A percentile compares a stretch with the other conserved stretches of the same genome.
Conservation (phyloP, 1,140 invertebrate genomes). For the Agrypnia vestita region DNA sequence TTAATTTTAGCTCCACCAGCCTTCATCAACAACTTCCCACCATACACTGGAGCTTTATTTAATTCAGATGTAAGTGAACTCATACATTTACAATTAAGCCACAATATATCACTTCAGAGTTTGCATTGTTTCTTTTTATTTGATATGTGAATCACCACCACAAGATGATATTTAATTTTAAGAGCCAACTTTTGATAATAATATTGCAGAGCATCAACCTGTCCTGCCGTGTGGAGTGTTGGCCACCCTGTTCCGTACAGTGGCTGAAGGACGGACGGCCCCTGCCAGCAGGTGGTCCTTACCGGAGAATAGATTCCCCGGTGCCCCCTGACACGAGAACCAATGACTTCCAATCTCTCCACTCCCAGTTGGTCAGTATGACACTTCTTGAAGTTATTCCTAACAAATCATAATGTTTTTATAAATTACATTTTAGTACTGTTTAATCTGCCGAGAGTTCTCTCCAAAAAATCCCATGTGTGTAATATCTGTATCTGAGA, state of each 20-base stretch:
- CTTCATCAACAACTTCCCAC: constrained; percentile 88
- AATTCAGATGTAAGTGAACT: constrained; percentile 73
- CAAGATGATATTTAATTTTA: too few relatives aligned
- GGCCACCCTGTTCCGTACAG: constrained; percentile 85
- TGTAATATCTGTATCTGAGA: too few relatives aligned
- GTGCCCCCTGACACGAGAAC: constrained; percentile 79
- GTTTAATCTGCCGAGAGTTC: too few relatives aligned
- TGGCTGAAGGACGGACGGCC: constrained; percentile 86
- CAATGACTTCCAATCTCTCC: constrained; percentile 90
- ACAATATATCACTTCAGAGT: background rate
- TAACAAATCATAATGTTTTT: too few relatives aligned
- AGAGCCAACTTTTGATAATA: background rate
- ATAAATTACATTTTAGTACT: background rate
- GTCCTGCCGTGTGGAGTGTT: constrained; percentile 91
- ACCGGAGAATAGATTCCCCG: constrained; percentile 75
- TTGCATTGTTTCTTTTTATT: too few relatives aligned
- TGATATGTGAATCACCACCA: too few relatives aligned
- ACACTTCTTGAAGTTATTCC: too few relatives aligned
- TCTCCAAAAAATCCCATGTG: too few relatives aligned
- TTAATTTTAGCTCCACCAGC: constrained; percentile 82
- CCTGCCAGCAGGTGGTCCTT: constrained; percentile 76
- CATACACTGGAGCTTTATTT: constrained; percentile 85
- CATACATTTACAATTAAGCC: background rate
- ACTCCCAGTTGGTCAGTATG: constrained; percentile 82
- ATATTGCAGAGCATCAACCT: constrained; percentile 79